Evolutionary conservation across 2,888 invertebrate species (phyloP).

Genomic region (Drosophila cognata): DNA sequence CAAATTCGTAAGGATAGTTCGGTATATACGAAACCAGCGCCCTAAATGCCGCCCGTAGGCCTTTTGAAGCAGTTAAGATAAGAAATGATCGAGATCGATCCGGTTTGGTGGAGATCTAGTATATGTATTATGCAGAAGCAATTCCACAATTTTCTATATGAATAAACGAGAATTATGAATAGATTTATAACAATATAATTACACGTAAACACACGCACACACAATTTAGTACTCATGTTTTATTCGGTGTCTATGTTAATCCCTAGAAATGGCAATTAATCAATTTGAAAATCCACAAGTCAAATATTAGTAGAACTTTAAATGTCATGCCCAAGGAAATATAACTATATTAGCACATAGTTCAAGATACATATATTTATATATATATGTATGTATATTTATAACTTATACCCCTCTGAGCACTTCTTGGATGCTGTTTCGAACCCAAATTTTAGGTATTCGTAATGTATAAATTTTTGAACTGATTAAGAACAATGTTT

Average conservation of each 20-base stretch:
- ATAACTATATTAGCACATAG: conserved; percentile 24
- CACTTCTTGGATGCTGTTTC: conserved; percentile 58
- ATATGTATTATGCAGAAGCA: conserved; percentile 42
- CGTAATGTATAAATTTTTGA: conserved; percentile 48
- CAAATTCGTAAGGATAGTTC: conserved; percentile 48
- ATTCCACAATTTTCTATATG: conserved; percentile 43
- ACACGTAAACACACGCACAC: conserved; percentile 1
- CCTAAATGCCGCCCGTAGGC: conserved; percentile 79
- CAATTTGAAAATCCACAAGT: conserved; percentile 67
- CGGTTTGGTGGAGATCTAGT: conserved; percentile 24
- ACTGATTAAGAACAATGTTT: conserved; percentile 48
- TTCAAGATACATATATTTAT: conserved; percentile 18
- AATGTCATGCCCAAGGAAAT: conserved; percentile 46
- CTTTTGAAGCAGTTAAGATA: conserved; percentile 61
- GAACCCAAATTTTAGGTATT: conserved; percentile 63
- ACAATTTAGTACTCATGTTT: conserved; percentile 67
- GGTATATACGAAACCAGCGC: conserved; percentile 47
- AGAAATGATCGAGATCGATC: conserved; percentile 4
- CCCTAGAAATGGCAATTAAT: conserved; percentile 64
- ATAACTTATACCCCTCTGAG: conserved; percentile 53
- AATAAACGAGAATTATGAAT: conserved; percentile 32
- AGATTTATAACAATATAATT: conserved; percentile 17
- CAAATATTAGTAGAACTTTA: conserved; percentile 61
- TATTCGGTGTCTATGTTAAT: conserved; percentile 78
- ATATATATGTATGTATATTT: conserved; percentile 32